Percentiles rank a stretch among this genome's conserved stretches.
Conservation (phyloP, 2,888 invertebrate species). For the Lasioglossum malachurum region DNA sequence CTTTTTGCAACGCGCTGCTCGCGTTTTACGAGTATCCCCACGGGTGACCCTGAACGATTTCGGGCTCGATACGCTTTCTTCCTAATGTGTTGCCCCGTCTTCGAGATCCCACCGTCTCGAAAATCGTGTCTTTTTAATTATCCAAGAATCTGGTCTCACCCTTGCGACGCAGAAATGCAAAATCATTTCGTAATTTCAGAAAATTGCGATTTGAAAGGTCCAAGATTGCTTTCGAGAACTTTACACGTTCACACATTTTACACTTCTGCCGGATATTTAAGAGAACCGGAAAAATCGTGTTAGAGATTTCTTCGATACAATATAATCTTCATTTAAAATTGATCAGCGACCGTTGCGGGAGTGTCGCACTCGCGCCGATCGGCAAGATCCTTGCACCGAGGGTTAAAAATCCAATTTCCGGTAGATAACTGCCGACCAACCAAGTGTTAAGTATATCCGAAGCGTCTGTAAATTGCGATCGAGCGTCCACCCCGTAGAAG, state of each 20-base stretch:
- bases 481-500: neutral
- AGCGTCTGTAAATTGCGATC: neutral
- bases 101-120: neutral
- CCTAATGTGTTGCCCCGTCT: neutral
- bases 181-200: too few species aligned
- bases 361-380: neutral
- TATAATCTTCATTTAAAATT: neutral
- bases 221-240: too few species aligned
- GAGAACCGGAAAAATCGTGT: neutral
- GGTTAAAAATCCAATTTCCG: neutral
- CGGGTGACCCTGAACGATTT: neutral
- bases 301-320: neutral
- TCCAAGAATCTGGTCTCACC: too few species aligned
- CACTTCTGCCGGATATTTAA: too few species aligned
- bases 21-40: neutral
- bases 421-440: neutral
- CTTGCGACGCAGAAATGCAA: too few species aligned
- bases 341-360: neutral
- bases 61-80: slow-evolving; percentile 1
- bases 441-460: slow-evolving; percentile 11
- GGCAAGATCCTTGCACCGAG: neutral
- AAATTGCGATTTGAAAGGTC: too few species aligned
- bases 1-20: neutral
- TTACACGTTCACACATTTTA: too few species aligned
- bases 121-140: neutral